Base-by-base conservation (phyloP, 2,888 invertebrate genomes). In the Norana najaformis region DNA sequence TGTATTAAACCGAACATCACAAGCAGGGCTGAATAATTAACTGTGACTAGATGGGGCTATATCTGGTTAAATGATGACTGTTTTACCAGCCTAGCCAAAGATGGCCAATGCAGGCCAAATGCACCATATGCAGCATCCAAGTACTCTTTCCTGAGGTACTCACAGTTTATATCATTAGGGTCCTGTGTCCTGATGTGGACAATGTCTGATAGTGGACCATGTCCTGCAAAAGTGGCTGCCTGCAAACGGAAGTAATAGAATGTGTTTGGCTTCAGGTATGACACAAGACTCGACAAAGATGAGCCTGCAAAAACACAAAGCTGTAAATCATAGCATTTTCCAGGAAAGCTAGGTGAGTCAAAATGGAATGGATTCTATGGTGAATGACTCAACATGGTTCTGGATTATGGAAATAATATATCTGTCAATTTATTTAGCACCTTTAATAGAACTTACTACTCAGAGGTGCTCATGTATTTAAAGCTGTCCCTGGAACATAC, bases 201-300 rank as follows among this genome's bases (percentile, higher is more conserved):
- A 82, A 85, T n/a, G 30, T 89, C 89, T 37, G 89, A 39, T 23
- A 83, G 35, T 35, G n/a, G n/a, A n/a, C 89, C 83, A 0, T 83
- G 35, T 20, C 37, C 89, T 34, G 83, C 89, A 39, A 34, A 83
- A 38, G 89, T 89, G 14, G 37, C 89, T 5, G 89, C 89, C 39
- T 83, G 83, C 36, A 89, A 36, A 38, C 83, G 37, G 89, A 89
- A 89, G 85, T 89, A 89, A n/a, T 83, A 89, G 34, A 83, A 37
- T 16, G 83, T 85, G 83, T 39, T 82, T 16, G 83, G 83, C n/a
- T 36, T 83, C 36, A 89, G 89, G 37, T 89, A n/a, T 11, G 89
- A 4, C 83, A 89, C 89, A 23, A 85, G 85, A 37, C 36, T 85
- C 37, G 85, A 85, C 85, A 85, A 37, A 4, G 85, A 85, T 23